Percentiles rank a stretch among this genome's conserved stretches.
phyloP scores from a whole-genome alignment of 2,888 invertebrate genomes.

The Stegophylla sp. region DNA sequence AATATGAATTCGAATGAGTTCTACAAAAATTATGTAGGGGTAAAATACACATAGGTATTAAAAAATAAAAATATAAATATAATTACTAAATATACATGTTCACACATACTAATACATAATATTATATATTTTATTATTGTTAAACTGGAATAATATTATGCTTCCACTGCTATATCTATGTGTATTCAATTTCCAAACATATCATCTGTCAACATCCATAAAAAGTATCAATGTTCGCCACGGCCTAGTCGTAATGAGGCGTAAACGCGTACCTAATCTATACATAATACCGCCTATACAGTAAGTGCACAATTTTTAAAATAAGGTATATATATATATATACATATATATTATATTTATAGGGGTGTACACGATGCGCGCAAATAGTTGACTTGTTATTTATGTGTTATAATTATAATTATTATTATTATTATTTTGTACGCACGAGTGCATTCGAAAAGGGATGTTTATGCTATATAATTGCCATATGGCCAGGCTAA shows the following conservation, averaged over 20 bases:
- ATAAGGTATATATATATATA: too few species aligned
- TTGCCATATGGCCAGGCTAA: conserved; percentile 47
- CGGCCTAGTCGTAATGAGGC: neutral
- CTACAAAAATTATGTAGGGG: too few species aligned
- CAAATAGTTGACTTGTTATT: conserved; percentile 55
- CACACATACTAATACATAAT: neutral
- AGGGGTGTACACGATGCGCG: conserved; percentile 10
- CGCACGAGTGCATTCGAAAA: conserved; percentile 38
- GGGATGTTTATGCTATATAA: conserved; percentile 13
- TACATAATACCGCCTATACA: too few species aligned
- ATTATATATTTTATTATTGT: too few species aligned
- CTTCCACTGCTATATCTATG: neutral
- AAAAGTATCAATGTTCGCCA: conserved; percentile 25
- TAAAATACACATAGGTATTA: too few species aligned
- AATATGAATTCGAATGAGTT: too few species aligned
- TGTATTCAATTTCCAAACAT: neutral
- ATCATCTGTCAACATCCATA: conserved; percentile 16
- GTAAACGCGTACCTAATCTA: too few species aligned
- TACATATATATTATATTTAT: neutral
- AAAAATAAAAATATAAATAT: too few species aligned
- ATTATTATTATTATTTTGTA: conserved; percentile 43
- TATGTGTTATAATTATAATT: conserved; percentile 14
- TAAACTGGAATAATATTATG: too few species aligned
- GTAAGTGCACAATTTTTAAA: too few species aligned
- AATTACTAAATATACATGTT: neutral